Percentiles rank a stretch among this genome's conserved stretches.
Conservation (phyloP, 1,140 invertebrate genomes). For the Drosophila punjabiensis region DNA sequence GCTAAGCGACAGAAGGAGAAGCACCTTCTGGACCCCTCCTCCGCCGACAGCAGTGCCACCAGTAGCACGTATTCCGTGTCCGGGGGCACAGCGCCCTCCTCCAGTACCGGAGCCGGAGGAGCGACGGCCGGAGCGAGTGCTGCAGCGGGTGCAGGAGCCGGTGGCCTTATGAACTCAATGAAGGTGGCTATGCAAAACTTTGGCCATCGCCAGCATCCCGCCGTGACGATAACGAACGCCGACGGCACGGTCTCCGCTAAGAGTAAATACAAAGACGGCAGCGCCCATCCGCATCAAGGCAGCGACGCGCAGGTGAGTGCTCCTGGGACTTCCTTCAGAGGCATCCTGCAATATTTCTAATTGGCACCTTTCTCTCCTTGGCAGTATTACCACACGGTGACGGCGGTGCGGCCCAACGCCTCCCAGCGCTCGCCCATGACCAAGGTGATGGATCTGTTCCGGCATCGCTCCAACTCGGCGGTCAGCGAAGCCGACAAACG, state of each 20-base stretch:
- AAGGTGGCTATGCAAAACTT: conserved; percentile 91
- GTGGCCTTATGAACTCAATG: conserved; percentile 91
- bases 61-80: conserved; percentile 83
- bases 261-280: conserved; percentile 87
- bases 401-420: conserved; percentile 86
- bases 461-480: conserved; percentile 91
- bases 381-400: conserved; percentile 89
- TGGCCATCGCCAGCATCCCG: conserved; percentile 85
- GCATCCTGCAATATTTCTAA: conserved; percentile 4
- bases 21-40: conserved; percentile 68
- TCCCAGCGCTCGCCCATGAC: conserved; percentile 89
- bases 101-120: conserved; percentile 48
- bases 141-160: conserved; percentile 69
- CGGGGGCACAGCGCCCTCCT: conserved; percentile 41
- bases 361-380: neutral
- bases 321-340: neutral
- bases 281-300: conserved; percentile 88
- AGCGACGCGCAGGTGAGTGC: conserved; percentile 86
- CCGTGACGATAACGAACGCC: conserved; percentile 82
- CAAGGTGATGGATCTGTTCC: conserved; percentile 96
- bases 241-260: conserved; percentile 75
- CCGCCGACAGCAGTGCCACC: conserved; percentile 84
- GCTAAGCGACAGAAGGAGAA: conserved; percentile 87
- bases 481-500: conserved; percentile 90
- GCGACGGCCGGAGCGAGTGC: conserved; percentile 69